Conservation (phyloP, 2,797 vertebrate genomes). For the Leucoraja ocellata region DNA sequence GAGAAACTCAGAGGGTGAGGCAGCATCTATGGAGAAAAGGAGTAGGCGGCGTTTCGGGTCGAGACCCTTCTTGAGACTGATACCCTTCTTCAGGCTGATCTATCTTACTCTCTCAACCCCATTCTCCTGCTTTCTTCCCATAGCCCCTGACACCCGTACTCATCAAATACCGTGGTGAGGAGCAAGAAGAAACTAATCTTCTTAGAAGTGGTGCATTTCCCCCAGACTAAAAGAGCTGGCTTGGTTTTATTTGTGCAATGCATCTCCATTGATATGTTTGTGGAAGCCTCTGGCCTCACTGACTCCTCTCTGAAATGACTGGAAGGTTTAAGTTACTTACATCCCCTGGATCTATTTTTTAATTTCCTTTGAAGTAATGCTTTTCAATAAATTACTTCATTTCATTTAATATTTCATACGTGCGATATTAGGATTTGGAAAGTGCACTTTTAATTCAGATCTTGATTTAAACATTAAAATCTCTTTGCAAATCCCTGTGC, state of each 20-base stretch:
- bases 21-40: too few species aligned
- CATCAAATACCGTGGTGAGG: background rate
- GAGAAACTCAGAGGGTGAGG: too few species aligned
- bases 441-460: background rate
- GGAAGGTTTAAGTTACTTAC: background rate
- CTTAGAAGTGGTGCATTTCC: background rate
- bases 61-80: too few species aligned
- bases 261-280: background rate
- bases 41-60: too few species aligned
- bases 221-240: background rate
- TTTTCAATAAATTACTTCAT: slow-evolving; percentile 29
- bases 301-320: background rate
- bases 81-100: too few species aligned
- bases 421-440: background rate
- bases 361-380: slow-evolving; percentile 7
- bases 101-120: too few species aligned
- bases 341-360: background rate
- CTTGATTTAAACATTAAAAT: slow-evolving; percentile 7
- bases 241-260: background rate
- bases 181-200: background rate
- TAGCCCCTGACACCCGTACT: too few species aligned
- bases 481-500: background rate
- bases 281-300: background rate
- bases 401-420: slow-evolving; percentile 15
- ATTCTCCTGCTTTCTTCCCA: too few species aligned